Conservation (phyloP, 2,888 invertebrate species). For the Drosophila greeni region DNA sequence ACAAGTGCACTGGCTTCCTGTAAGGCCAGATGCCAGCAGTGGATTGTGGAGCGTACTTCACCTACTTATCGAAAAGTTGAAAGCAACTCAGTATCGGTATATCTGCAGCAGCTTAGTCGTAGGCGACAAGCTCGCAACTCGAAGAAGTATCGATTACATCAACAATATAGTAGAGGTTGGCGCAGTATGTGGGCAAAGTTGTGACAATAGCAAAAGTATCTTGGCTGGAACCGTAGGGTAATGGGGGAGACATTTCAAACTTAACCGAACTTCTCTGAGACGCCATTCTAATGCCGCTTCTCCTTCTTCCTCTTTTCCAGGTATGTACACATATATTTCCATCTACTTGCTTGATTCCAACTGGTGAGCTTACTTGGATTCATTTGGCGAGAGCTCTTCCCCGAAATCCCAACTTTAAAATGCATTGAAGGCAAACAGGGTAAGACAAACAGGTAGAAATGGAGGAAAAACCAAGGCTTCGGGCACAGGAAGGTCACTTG, state of each 20-base stretch:
- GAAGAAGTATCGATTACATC: slow-evolving; percentile 60
- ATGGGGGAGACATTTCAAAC: slow-evolving; percentile 5
- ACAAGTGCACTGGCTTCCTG: slow-evolving; percentile 63
- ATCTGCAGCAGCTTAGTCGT: slow-evolving; percentile 30
- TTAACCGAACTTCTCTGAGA: slow-evolving; percentile 1
- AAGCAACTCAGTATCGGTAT: slow-evolving; percentile 31
- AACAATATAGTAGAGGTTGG: slow-evolving; percentile 21
- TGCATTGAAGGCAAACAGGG: slow-evolving; percentile 64
- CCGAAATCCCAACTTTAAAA: slow-evolving; percentile 56
- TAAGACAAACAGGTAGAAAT: slow-evolving; percentile 39
- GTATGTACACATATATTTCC: slow-evolving; percentile 44
- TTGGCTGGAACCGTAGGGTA: slow-evolving; percentile 3
- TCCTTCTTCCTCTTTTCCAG: slow-evolving; percentile 47
- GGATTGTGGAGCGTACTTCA: slow-evolving; percentile 50
- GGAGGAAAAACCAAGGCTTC: slow-evolving; percentile 22
- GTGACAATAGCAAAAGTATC: slow-evolving; percentile 30
- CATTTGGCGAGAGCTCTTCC: slow-evolving; percentile 7
- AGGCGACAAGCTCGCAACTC: slow-evolving; percentile 47
- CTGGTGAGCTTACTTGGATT: slow-evolving; percentile 10
- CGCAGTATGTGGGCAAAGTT: slow-evolving; percentile 36
- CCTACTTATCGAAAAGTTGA: slow-evolving; percentile 51
- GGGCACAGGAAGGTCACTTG: slow-evolving; percentile 53
- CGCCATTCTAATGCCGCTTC: slow-evolving; percentile 17
- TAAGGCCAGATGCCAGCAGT: slow-evolving; percentile 33
- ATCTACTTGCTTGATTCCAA: slow-evolving; percentile 13